These are phyloP conservation scores for Drosophila formosana DNA, from an alignment of 2,888 invertebrate species.

Conservation along the genomic window DNA sequence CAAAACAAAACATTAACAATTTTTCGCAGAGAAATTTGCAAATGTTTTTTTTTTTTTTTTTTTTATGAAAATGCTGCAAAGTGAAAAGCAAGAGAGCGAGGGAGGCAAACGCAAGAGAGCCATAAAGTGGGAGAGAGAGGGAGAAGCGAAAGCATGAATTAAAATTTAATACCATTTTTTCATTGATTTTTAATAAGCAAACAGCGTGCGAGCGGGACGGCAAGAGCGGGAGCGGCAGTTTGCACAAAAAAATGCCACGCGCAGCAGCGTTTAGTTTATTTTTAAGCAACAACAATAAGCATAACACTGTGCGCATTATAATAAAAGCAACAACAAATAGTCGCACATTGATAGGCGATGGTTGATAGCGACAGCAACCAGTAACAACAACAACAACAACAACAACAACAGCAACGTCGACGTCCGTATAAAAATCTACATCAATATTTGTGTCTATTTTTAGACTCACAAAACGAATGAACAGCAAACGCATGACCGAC, in stretches of 20 bases:
- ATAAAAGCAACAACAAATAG: constrained; percentile 67
- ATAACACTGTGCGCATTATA: constrained; percentile 71
- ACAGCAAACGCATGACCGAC: constrained; percentile 68
- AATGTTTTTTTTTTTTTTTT: constrained; percentile 18
- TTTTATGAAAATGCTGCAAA: constrained; percentile 45
- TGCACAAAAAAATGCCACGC: constrained; percentile 68
- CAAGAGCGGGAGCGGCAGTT: constrained; percentile 34
- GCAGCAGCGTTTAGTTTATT: constrained; percentile 79
- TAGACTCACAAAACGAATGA: constrained; percentile 69
- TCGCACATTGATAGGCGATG: constrained; percentile 76
- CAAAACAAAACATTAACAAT: constrained; percentile 27
- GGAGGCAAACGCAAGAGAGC: neutral
- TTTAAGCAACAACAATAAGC: constrained; percentile 77
- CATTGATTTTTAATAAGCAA: constrained; percentile 62
- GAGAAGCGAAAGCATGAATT: constrained; percentile 65
- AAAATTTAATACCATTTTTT: constrained; percentile 59
- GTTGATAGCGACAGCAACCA: constrained; percentile 67
- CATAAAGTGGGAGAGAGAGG: constrained; percentile 10
- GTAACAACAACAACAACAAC: constrained; percentile 28
- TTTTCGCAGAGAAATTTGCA: constrained; percentile 55
- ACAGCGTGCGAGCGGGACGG: constrained; percentile 16
- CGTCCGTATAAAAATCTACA: constrained; percentile 78
- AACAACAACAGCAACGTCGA: constrained; percentile 42
- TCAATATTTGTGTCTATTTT: constrained; percentile 82
- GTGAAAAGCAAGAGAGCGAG: constrained; percentile 18